Evolutionary conservation across 2,888 invertebrate species (phyloP), one percentile per base, ranked within the genome.

Genomic region (Imbricaverruca yamaguchii): DNA sequence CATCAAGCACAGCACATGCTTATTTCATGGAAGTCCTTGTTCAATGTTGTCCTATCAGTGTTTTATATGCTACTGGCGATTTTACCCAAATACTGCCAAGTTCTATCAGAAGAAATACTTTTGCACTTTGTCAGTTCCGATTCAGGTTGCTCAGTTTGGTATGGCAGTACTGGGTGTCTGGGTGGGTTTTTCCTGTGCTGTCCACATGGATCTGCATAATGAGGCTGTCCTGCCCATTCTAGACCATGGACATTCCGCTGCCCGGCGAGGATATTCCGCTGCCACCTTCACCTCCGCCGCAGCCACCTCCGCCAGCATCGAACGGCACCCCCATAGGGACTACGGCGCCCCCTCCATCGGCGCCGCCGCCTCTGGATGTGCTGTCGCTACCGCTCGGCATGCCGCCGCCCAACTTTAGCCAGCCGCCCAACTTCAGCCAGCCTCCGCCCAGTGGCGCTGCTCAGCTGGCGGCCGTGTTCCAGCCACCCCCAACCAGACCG

Each of bases 261-360:
- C 78, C 78, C 1, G 78, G 78, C 55, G 78, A 78, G 78, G 78
- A 78, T 57, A 78, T 78, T 12, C 78, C 78, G n/a, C 57, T 78
- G 78, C 78, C 78, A n/a, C 23, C 78, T 23, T 56, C 78, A 12
- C 78, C 78, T 23, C 56, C 78, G 12, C 77, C 77, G n/a, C 77
- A 8, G 12, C 57, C 23, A 15, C 59, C 59, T 15, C 65, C 9
- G 21, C n/a, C 65, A 1, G 10, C 21, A 11, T n/a, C n/a, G n/a
- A 21, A n/a, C 65, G n/a, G 15, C 65, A 21, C 65, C 3, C 65
- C n/a, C 23, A 11, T 21, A 15, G 65, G n/a, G 10, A 67, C n/a
- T 1, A 12, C 18, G 59, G 12, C 10, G 65, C 65, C 21, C n/a
- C n/a, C 65, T 12, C 10, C 65, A 10, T n/a, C 65, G 10, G 10